Conservation (phyloP, 1,140 invertebrate species). For the Drosophila lini region DNA sequence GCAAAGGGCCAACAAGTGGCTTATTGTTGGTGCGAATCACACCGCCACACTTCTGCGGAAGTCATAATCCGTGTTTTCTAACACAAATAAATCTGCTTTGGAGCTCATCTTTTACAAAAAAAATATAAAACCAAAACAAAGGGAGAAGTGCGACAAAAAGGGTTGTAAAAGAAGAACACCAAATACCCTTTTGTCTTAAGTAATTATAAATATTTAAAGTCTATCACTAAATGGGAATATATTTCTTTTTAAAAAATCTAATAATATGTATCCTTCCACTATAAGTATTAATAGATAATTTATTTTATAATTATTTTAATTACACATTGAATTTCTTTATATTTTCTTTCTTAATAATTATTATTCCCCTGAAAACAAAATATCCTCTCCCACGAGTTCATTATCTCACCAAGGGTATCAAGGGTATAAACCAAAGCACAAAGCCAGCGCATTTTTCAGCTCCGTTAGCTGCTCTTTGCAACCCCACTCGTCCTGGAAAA, state of each 20-base stretch:
- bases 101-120: constrained; percentile 40
- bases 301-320: background rate
- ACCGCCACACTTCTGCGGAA: constrained; percentile 37
- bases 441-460: constrained; percentile 42
- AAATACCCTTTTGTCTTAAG: background rate
- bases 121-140: background rate
- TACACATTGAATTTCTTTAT: background rate
- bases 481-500: constrained; percentile 1
- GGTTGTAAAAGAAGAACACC: background rate
- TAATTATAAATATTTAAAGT: background rate
- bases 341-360: background rate
- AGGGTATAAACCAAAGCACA: constrained; percentile 1
- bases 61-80: constrained; percentile 57
- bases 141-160: background rate
- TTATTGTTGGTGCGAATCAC: constrained; percentile 17
- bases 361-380: background rate
- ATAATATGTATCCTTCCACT: too few relatives aligned
- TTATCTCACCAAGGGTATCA: constrained; percentile 1
- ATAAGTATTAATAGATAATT: too few relatives aligned
- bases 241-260: too few relatives aligned
- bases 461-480: constrained; percentile 29
- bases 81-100: constrained; percentile 66
- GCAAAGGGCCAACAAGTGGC: constrained; percentile 63
- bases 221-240: background rate
- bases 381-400: background rate